phyloP scores from a whole-genome alignment of 2,888 invertebrate genomes.

The Nipponacmea schrenckii region DNA sequence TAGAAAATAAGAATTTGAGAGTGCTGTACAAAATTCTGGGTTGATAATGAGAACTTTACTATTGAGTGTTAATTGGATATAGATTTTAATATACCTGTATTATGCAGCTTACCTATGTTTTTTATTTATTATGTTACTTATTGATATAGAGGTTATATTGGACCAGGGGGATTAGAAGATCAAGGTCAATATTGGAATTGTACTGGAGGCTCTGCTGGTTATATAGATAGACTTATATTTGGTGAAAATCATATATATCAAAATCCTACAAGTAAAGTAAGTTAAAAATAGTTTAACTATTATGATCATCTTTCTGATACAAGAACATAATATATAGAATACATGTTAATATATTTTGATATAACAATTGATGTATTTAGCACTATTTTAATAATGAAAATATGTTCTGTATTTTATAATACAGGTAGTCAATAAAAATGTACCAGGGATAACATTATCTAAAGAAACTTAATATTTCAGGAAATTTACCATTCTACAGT shows the following conservation, averaged over 20 bases:
- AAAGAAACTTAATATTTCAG: constrained; percentile 36
- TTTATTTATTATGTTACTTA: background rate
- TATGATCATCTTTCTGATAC: too few relatives aligned
- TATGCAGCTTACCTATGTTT: too few relatives aligned
- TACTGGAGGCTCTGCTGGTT: constrained; percentile 89
- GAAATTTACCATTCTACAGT: constrained; percentile 73
- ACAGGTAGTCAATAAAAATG: background rate
- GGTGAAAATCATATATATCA: constrained; percentile 83
- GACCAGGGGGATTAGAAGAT: constrained; percentile 86
- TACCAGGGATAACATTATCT: too few relatives aligned
- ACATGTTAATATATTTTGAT: background rate
- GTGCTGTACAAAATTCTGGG: too few relatives aligned
- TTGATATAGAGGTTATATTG: constrained; percentile 82
- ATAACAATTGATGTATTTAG: background rate
- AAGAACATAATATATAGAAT: background rate
- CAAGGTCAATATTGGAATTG: constrained; percentile 73
- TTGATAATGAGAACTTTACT: background rate
- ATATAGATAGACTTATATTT: constrained; percentile 81
- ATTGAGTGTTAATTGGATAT: background rate
- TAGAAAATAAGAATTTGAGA: too few relatives aligned
- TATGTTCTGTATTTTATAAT: background rate
- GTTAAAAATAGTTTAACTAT: background rate
- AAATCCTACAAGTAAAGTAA: constrained; percentile 72
- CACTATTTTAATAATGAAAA: background rate
- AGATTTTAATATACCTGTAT: too few relatives aligned